Base-by-base conservation (phyloP, 2,888 invertebrate species). In the Neocrepidodera transversa region DNA sequence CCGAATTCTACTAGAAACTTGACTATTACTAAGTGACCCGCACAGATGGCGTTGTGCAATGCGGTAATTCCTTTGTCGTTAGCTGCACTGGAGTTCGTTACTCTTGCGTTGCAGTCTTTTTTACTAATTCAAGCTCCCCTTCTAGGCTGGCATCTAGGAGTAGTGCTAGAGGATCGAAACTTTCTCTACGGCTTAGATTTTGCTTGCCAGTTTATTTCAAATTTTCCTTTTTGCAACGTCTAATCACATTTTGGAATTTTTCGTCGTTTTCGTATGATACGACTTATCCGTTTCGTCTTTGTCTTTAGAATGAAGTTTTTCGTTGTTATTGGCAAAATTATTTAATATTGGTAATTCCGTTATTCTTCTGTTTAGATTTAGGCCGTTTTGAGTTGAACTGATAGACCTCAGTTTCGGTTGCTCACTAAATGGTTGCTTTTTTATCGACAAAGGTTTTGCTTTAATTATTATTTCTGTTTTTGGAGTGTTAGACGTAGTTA, bases 11-110 rank as follows among this genome's bases (percentile, higher is more conserved):
- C 96, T 58, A 99, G 87, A 81, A 97, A 89, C 84, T 93, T 92
- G 72, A 99, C 98, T 75, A 99, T 97, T 77, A 98, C 97, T 75
- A 95, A 88, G 82, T 99, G 98, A 13, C 98, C 98, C 1, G 99
- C 99, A 80, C 99, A 99, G 75, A 99, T 98, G 71, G 99, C 97
- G 81, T 99, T 99, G 82, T 99, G 99, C 60, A 99, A 85, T 35
- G 99, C 99, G 1, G 99, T 99, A 75, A 99, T 99, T 53, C 99
- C 99, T 81, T 99, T 99, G 80, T 99, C 98, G 79, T 98, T 99
- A 59, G 97, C 94, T 54, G 94, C 94, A 79, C 97, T 97, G 32
- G 97, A 95, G 83, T 98, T 95, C 68, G 93, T 86, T 67, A 97
- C 92, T n/a, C n/a, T 86, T 96, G 92, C 77, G 90, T 88, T 60